These are phyloP conservation scores for Enteromius trimaculatus DNA, from an alignment of 2,797 vertebrate genomes.

Conservation along the genomic window DNA sequence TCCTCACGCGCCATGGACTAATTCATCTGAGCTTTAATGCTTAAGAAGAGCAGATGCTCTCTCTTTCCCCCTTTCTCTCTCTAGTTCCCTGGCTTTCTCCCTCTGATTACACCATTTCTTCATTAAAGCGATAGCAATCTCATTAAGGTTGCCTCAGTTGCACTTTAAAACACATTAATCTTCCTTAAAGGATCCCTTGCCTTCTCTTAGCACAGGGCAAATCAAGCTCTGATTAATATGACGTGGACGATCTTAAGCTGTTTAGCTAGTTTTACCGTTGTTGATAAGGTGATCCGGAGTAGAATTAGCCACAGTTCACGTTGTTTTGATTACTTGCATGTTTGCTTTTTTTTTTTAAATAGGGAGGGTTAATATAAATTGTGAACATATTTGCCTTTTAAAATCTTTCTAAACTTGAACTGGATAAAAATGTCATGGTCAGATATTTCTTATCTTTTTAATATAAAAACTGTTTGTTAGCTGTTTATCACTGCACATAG, in stretches of 20 bases:
- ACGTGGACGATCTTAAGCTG: conserved; percentile 59
- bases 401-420: neutral
- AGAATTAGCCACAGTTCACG: conserved; percentile 43
- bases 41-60: conserved; percentile 31
- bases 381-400: neutral
- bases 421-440: neutral
- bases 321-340: neutral
- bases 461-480: neutral
- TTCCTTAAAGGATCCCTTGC: conserved; percentile 51
- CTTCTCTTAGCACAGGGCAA: conserved; percentile 38
- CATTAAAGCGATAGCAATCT: conserved; percentile 57
- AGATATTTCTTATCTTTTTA: neutral
- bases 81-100: conserved; percentile 14
- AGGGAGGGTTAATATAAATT: neutral
- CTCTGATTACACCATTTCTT: conserved; percentile 52
- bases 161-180: conserved; percentile 57
- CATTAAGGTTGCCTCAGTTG: conserved; percentile 51
- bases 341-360: conserved; percentile 13
- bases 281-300: conserved; percentile 49
- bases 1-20: conserved; percentile 48
- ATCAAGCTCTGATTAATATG: conserved; percentile 61
- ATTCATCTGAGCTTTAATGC: conserved; percentile 41
- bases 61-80: conserved; percentile 21
- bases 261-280: conserved; percentile 52
- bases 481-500: neutral